Conservation (phyloP, 2,797 vertebrate genomes). For the Falco peregrinus region DNA sequence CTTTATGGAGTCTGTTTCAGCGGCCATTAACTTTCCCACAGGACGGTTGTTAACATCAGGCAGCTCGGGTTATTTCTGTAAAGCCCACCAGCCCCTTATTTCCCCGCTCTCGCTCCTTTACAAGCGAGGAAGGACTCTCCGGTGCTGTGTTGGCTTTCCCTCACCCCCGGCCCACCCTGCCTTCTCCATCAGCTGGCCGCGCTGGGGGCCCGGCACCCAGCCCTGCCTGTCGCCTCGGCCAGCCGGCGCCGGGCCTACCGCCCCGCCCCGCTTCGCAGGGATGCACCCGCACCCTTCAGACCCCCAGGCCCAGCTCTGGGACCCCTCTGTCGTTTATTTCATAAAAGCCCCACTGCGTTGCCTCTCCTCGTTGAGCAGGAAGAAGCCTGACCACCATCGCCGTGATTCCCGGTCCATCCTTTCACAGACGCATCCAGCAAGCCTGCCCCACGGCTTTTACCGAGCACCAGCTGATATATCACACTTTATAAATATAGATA, state of each 20-base stretch:
- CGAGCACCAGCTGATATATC: background rate
- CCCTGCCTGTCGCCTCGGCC: background rate
- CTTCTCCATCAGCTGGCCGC: background rate
- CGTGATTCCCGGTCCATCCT: background rate
- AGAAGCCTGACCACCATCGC: background rate
- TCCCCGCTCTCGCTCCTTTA: background rate
- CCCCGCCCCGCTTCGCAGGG: rapidly evolving
- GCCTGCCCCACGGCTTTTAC: background rate
- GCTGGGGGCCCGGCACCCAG: rapidly evolving
- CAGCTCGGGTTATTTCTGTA: background rate
- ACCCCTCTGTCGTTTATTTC: background rate
- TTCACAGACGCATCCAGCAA: background rate
- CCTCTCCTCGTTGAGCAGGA: background rate
- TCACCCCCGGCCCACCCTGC: background rate
- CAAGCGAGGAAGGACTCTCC: rapidly evolving
- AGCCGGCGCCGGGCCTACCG: background rate
- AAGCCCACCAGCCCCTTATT: background rate
- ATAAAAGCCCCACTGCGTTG: rapidly evolving
- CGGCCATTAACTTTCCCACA: background rate
- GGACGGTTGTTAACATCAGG: background rate
- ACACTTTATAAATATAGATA: too few species aligned
- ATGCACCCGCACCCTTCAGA: background rate
- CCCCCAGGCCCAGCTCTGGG: background rate
- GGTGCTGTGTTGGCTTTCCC: rapidly evolving
- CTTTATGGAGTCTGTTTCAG: background rate